Percentiles rank a stretch among this genome's conserved stretches.
phyloP scores from a whole-genome alignment of 2,113 vertebrate species.

The Piliocolobus tephrosceles region DNA sequence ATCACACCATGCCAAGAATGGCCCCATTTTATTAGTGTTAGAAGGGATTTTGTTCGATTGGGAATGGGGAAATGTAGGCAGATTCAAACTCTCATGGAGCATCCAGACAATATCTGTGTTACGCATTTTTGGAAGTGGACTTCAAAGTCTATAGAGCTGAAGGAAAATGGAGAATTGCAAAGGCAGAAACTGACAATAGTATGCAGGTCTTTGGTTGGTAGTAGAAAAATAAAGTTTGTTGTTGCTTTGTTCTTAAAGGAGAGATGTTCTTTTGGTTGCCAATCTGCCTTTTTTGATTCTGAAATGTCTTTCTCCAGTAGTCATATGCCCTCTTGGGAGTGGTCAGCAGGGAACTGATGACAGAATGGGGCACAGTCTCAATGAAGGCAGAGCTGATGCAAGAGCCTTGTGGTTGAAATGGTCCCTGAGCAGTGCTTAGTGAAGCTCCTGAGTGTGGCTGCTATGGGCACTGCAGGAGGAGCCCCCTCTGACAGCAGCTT shows the following conservation, averaged over 20 bases:
- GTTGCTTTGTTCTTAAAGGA: slow-evolving; percentile 30
- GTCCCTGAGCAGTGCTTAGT: not conserved
- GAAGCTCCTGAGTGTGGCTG: not conserved
- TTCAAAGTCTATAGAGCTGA: slow-evolving; percentile 6
- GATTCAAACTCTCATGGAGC: fast-evolving
- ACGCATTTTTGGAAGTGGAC: not conserved
- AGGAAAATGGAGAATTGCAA: slow-evolving; percentile 34
- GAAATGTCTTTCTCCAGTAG: slow-evolving; percentile 54
- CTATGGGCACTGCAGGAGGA: not conserved
- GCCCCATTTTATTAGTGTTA: not conserved
- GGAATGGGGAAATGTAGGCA: not conserved
- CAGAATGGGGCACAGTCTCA: slow-evolving; percentile 36
- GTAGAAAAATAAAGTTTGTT: not conserved
- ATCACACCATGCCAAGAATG: not conserved
- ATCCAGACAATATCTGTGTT: not conserved
- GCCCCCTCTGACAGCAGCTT: not conserved
- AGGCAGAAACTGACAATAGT: not conserved
- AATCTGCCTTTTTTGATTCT: slow-evolving; percentile 55
- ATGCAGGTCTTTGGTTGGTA: not conserved
- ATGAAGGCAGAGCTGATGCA: slow-evolving; percentile 37
- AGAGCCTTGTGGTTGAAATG: not conserved
- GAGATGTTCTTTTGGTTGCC: slow-evolving; percentile 21
- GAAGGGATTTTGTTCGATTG: not conserved
- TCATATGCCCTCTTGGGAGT: slow-evolving; percentile 59
- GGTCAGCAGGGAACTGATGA: slow-evolving; percentile 66